phyloP scores from a whole-genome alignment of 2,113 vertebrate species.

The Bombycilla garrulus region DNA sequence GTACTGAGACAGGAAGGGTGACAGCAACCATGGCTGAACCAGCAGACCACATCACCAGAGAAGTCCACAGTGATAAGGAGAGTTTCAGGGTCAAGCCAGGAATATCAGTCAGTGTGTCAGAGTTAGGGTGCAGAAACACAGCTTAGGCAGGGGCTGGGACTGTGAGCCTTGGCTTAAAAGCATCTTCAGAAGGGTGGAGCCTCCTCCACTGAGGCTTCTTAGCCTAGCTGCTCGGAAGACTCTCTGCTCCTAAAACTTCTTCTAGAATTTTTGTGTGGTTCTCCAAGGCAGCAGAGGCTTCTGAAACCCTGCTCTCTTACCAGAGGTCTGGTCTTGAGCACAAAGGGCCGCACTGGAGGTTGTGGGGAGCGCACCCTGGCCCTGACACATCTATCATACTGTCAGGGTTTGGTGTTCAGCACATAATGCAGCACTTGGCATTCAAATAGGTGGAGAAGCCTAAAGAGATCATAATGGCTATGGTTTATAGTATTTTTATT shows the following conservation, averaged over 20 bases:
- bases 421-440: neutral
- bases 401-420: neutral
- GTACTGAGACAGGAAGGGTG: neutral
- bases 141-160: neutral
- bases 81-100: neutral
- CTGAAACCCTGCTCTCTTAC: neutral
- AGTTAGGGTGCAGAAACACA: neutral
- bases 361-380: fast-evolving
- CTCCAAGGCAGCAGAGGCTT: neutral
- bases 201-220: neutral
- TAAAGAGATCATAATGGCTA: neutral
- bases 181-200: neutral
- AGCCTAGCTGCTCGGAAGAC: neutral
- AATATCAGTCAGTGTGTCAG: neutral
- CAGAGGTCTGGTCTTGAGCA: neutral
- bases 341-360: fast-evolving
- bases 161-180: neutral
- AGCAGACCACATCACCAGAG: neutral
- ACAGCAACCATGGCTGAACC: neutral
- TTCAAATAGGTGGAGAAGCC: neutral
- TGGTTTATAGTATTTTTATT: neutral
- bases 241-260: neutral
- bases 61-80: neutral
- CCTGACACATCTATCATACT: neutral
- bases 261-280: neutral